phyloP scores from a whole-genome alignment of 1,140 invertebrate genomes.

The Nebria ingens region DNA sequence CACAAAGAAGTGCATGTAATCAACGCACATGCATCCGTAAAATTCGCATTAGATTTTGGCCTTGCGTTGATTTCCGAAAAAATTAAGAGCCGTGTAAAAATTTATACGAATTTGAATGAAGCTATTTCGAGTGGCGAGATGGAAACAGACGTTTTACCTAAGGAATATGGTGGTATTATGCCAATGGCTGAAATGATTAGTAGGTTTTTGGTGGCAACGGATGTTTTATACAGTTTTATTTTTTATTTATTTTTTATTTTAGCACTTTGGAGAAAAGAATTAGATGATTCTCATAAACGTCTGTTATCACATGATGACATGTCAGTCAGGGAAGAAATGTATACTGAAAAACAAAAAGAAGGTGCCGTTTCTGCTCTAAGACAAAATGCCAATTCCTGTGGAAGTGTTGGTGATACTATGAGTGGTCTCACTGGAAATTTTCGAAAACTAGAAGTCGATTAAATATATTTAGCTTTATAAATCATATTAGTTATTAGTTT shows the following conservation, averaged over 20 bases:
- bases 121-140: slow-evolving; percentile 38
- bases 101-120: slow-evolving; percentile 53
- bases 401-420: slow-evolving; percentile 45
- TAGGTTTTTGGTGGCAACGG: slow-evolving; percentile 32
- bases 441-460: slow-evolving; percentile 67
- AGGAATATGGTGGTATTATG: slow-evolving; percentile 70
- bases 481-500: no score
- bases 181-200: slow-evolving; percentile 78
- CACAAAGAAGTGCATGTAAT: slow-evolving; percentile 76
- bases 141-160: slow-evolving; percentile 60
- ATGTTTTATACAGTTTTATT: not conserved
- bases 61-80: slow-evolving; percentile 73
- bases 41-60: slow-evolving; percentile 69
- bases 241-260: slow-evolving; percentile 20
- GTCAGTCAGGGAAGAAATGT: slow-evolving; percentile 49
- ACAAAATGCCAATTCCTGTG: slow-evolving; percentile 31
- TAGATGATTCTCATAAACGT: slow-evolving; percentile 42
- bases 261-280: slow-evolving; percentile 56
- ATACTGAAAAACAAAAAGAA: slow-evolving; percentile 54
- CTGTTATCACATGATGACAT: slow-evolving; percentile 52
- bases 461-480: no score
- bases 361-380: slow-evolving; percentile 59
- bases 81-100: slow-evolving; percentile 59
- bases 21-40: slow-evolving; percentile 63
- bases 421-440: slow-evolving; percentile 60